Conservation (phyloP, 1,140 invertebrate species). For the Periplaneta americana region DNA sequence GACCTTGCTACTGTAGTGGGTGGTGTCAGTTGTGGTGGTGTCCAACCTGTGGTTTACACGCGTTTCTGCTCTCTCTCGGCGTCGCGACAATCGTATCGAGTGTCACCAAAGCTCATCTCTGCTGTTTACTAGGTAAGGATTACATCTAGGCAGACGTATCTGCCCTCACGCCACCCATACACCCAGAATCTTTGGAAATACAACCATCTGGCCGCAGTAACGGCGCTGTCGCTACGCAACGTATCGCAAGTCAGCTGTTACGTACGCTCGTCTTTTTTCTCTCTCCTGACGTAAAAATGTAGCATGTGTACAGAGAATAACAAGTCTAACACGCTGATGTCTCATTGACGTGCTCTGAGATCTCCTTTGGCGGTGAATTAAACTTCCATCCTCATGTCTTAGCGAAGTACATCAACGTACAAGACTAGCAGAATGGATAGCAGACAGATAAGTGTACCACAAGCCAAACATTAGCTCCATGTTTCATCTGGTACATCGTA, state of each 20-base stretch:
- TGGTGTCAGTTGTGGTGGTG: neutral
- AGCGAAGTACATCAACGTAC: too few relatives aligned
- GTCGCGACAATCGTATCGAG: neutral
- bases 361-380: too few relatives aligned
- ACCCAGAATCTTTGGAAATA: neutral
- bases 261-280: too few relatives aligned
- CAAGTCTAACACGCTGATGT: too few relatives aligned
- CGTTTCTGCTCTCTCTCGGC: neutral
- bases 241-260: neutral
- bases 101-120: neutral
- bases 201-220: neutral
- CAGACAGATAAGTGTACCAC: too few relatives aligned
- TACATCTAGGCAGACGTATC: neutral
- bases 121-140: neutral
- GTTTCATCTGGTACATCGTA: too few relatives aligned
- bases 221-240: neutral
- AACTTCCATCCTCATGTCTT: too few relatives aligned
- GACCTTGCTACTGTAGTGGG: neutral
- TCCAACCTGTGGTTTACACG: neutral
- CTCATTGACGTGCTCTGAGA: too few relatives aligned
- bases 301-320: neutral
- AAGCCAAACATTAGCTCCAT: too few relatives aligned
- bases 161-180: neutral
- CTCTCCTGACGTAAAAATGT: neutral
- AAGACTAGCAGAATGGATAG: too few relatives aligned